A percentile compares a stretch with the other conserved stretches of the same genome.
phyloP scores from a whole-genome alignment of 2,113 vertebrate species.

The Etia nguti region DNA sequence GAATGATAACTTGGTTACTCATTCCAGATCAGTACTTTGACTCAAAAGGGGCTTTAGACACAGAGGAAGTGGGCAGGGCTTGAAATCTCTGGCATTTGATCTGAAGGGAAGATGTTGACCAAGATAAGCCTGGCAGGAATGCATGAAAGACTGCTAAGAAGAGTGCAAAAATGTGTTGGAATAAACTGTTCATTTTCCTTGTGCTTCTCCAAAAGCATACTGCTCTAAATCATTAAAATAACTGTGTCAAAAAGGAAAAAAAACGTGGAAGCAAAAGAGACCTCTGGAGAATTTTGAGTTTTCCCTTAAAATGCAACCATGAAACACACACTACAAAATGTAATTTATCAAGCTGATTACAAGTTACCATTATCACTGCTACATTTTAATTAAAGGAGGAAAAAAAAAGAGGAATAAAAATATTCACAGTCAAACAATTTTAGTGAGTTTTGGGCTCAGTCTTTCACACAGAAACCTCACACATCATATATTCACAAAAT shows the following conservation, averaged over 20 bases:
- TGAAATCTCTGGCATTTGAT: constrained; percentile 42
- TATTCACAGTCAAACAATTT: constrained; percentile 67
- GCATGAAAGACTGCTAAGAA: constrained; percentile 13
- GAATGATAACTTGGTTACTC: constrained; percentile 13
- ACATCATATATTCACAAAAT: constrained; percentile 40
- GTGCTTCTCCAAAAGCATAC: constrained; percentile 23
- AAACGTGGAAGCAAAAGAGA: background rate
- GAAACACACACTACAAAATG: constrained; percentile 24
- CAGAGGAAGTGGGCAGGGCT: constrained; percentile 1
- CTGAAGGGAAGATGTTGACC: constrained; percentile 30
- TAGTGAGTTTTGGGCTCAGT: constrained; percentile 37
- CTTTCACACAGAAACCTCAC: constrained; percentile 40
- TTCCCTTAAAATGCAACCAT: constrained; percentile 56
- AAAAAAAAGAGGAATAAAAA: constrained; percentile 18
- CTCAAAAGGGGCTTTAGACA: background rate
- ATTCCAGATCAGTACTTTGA: constrained; percentile 42
- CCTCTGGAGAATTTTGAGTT: background rate
- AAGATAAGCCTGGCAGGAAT: constrained; percentile 18
- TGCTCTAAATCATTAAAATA: background rate
- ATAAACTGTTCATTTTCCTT: constrained; percentile 8
- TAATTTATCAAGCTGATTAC: constrained; percentile 27
- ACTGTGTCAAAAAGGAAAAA: background rate
- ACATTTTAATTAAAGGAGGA: constrained; percentile 33
- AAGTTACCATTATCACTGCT: constrained; percentile 47
- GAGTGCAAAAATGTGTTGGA: background rate